Base-by-base conservation (phyloP, 2,888 invertebrate species). In the Lithophane leautieri region DNA sequence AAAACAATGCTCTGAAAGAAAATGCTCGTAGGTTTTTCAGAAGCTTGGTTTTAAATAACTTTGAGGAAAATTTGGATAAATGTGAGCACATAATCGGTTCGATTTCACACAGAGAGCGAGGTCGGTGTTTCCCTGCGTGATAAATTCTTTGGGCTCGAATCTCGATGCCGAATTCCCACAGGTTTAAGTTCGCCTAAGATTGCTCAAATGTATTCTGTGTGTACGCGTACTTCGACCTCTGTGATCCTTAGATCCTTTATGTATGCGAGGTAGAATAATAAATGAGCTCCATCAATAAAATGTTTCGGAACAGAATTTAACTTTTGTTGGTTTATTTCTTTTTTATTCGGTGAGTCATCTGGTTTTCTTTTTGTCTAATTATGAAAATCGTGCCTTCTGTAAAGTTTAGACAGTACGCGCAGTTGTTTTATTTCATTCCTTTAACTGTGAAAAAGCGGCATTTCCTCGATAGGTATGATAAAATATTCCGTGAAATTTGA, bases 371-470 rank as follows among this genome's bases (percentile, higher is more conserved):
- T 66, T 34, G 58, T 60, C 74, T 76, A 70, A 78, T 79, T 79
- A 84, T 77, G 80, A 86, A 83, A 86, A 79, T 82, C 66, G 62
- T n/a, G 56, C 47, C 69, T 73, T 82, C 81, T 70, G 67, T 44
- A 68, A 84, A 85, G 75, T 84, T 81, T 71, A 76, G 54, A 79
- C 84, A 86, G 84, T 82, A 80, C 44, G 70, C 34, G 76, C 75
- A 84, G 76, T 74, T 87, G 84, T 88, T 89, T 88, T 88, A 87
- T 87, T 84, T 88, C 60, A 87, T 89, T 89, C 79, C 81, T 83
- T 88, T 83, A 88, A 86, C 81, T 70, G 83, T 72, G 83, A 85
- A 86, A 89, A 86, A 82, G 70, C 83, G 82, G 84, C 73, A 86
- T 85, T 83, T 88, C 58, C 73, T 73, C 72, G 68, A 78, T 79